Evolutionary conservation across 2,113 vertebrate genomes (phyloP).

Genomic region (Thomomys bottae): DNA sequence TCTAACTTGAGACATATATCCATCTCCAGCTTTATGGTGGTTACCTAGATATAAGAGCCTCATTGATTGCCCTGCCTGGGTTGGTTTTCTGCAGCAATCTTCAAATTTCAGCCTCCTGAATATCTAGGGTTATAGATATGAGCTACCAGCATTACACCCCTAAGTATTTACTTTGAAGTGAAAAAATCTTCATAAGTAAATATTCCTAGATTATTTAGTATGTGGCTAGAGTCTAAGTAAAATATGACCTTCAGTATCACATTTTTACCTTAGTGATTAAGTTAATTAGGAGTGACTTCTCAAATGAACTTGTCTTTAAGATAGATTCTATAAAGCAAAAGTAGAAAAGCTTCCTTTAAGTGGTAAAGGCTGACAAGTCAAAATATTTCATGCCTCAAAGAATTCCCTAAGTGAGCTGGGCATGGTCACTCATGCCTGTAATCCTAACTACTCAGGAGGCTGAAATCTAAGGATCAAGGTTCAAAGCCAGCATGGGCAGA

Average conservation of each 20-base stretch:
- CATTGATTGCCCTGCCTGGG: too few species aligned
- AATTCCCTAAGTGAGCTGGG: constrained; percentile 76
- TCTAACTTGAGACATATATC: too few species aligned
- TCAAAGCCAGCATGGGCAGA: too few species aligned
- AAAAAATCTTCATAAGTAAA: constrained; percentile 72
- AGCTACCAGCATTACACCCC: not conserved
- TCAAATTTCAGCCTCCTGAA: too few species aligned
- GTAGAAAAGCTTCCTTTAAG: constrained; percentile 72
- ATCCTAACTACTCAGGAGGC: too few species aligned
- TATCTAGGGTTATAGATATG: too few species aligned
- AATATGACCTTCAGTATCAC: constrained; percentile 56
- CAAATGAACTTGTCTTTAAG: constrained; percentile 64
- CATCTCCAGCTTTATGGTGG: too few species aligned
- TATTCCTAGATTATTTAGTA: constrained; percentile 24
- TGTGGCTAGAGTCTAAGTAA: constrained; percentile 54
- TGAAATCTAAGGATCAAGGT: too few species aligned
- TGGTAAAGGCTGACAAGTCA: constrained; percentile 64
- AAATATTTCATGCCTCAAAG: constrained; percentile 40
- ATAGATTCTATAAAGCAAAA: constrained; percentile 63
- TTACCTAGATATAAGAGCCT: too few species aligned
- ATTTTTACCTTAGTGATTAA: constrained; percentile 74
- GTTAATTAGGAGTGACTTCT: constrained; percentile 68
- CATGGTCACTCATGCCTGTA: too few species aligned
- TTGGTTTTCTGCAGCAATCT: too few species aligned
- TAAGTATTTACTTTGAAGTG: constrained; percentile 34